Conservation (phyloP, 2,797 vertebrate genomes). For the Alcedo atthis region DNA sequence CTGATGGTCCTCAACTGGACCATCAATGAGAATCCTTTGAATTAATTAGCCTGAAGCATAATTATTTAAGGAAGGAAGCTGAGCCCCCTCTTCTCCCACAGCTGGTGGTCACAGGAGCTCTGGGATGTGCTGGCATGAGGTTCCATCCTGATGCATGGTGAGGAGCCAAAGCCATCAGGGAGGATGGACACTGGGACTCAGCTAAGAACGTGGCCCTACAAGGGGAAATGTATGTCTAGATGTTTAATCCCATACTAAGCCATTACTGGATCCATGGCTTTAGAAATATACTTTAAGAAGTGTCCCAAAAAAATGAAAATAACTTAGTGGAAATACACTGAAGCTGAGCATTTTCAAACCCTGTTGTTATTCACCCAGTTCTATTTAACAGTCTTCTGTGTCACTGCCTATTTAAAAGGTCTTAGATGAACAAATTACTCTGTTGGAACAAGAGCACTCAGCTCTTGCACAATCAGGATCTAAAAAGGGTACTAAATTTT, state of each 20-base stretch:
- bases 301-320: constrained; percentile 10
- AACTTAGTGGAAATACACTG: constrained; percentile 28
- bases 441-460: constrained; percentile 37
- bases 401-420: constrained; percentile 51
- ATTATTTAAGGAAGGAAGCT: background rate
- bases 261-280: background rate
- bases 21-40: background rate
- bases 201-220: background rate
- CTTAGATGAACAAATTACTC: constrained; percentile 36
- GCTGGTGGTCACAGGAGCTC: background rate
- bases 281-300: constrained; percentile 2
- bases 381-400: constrained; percentile 49
- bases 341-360: constrained; percentile 26
- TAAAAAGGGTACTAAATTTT: constrained; percentile 19
- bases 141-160: accelerated
- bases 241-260: background rate
- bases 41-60: background rate
- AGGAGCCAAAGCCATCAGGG: background rate
- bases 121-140: background rate
- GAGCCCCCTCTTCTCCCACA: background rate
- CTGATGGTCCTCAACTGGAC: background rate
- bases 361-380: constrained; percentile 45
- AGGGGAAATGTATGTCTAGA: background rate
- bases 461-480: constrained; percentile 17
- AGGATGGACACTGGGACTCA: background rate